Evolutionary conservation across 1,140 invertebrate species (phyloP), one percentile per base, ranked within the genome.

Genomic region (Steinernema khuongi): DNA sequence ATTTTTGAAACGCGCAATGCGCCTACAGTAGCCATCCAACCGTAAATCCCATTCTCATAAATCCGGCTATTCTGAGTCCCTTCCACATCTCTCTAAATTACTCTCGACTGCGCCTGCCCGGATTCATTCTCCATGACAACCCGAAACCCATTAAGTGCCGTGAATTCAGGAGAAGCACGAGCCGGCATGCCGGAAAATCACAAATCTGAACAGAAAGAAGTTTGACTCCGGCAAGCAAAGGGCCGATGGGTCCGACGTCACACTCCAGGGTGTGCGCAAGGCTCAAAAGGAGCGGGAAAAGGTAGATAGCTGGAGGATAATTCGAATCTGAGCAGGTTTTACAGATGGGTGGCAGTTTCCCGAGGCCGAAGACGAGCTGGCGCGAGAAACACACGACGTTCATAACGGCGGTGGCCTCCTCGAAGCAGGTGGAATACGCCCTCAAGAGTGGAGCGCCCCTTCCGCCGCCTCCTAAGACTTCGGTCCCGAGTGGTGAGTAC

Each of bases 371-470:
- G 80, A 89, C 86, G 70, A 91, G 92, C 85, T 97, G 94, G 94
- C 88, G 93, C 7, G 89, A 91, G 83, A 92, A 94, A 83, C 93
- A 96, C 86, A 92, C 95, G 82, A 91, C 93, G 78, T 96, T 97
- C 85, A 93, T 96, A 66, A 87, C 90, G 71, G 90, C 92, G 0
- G 93, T 96, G 74, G 89, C 93, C n/a, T 91, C 93, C 0, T 94
- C 94, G 0, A 95, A 95, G 84, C 83, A 86, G 73, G 90, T 92
- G n/a, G 90, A 93, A 81, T 89, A 90, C 0, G 90, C 94, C 85
- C 86, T 96, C 74, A 92, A 91, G 0, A 90, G 90, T 22, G 94
- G 94, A 69, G 93, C 92, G 72, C 93, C 94, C 0, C 94, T 94
- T 0, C 94, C 94, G 1, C 93, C 94, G 1, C 90, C 91, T 0